Conservation (phyloP, 2,888 invertebrate species). For the Phoenoteleia sp. region DNA sequence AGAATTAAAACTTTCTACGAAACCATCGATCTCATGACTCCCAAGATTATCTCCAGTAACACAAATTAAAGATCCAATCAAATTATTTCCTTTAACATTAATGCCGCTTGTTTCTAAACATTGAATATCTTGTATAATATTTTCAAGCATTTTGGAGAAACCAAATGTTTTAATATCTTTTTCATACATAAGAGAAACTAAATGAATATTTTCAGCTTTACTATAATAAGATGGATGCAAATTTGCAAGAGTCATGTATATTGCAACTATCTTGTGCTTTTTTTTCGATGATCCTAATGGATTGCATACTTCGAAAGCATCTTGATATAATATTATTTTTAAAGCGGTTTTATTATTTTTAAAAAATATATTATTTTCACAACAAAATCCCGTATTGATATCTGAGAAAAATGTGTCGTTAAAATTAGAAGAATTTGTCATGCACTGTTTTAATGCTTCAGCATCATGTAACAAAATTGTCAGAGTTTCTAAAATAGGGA, state of each 20-base stretch:
- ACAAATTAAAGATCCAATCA: conserved; percentile 30
- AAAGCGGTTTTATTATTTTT: background rate
- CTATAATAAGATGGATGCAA: conserved; percentile 31
- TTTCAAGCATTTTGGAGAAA: conserved; percentile 3
- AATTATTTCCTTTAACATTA: background rate
- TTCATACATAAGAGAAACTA: conserved; percentile 18
- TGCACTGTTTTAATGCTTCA: background rate
- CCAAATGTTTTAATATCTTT: conserved; percentile 28
- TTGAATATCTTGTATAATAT: conserved; percentile 12
- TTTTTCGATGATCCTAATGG: conserved; percentile 25
- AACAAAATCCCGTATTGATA: conserved; percentile 36
- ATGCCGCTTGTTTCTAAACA: conserved; percentile 23
- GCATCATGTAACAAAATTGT: background rate
- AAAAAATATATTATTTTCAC: conserved; percentile 17
- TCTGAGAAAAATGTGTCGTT: conserved; percentile 23
- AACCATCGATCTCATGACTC: conserved; percentile 32
- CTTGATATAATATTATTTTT: conserved; percentile 28
- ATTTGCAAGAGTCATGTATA: conserved; percentile 28
- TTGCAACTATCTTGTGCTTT: conserved; percentile 13
- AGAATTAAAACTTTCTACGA: conserved; percentile 28
- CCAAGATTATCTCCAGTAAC: conserved; percentile 31
- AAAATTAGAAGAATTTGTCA: background rate
- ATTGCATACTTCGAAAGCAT: conserved; percentile 33
- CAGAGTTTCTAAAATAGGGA: conserved; percentile 18
- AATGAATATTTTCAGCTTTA: conserved; percentile 21